Evolutionary conservation across 1,140 invertebrate genomes (phyloP), one percentile per base, ranked within the genome.

Genomic region (Ceratoteleas bidentatus): DNA sequence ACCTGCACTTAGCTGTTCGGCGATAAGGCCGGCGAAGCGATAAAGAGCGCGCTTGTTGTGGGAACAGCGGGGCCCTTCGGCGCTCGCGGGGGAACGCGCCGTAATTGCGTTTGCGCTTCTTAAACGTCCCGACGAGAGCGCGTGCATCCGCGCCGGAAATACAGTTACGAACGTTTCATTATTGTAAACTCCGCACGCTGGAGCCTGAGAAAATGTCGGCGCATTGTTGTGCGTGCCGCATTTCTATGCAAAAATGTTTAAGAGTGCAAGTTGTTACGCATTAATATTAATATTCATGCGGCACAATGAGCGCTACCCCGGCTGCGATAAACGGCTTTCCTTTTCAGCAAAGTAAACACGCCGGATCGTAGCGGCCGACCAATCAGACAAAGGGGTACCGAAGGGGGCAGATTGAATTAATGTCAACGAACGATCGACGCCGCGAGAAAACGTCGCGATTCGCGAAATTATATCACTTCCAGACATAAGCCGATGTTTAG

Each of bases 101-200:
- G 15, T 14, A 66, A 66, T 75, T 60, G 45, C 56, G 36, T 24
- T 0, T 13, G 38, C 43, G 13, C 54, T 24, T 45, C 40, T 66
- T 66, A 58, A 65, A 72, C 43, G 47, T 65, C 56, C 40, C 50
- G 61, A 74, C 53, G 58, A 43, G 54, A 38, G 60, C 11, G 50
- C 16, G 24, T 2, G 52, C 54, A 60, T 75, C 54, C 72, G 34
- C 45, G 47, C 72, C 72, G 72, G 72, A 75, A 66, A 32, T 66
- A 53, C 61, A 75, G 62, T 66, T 65, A 66, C 52, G 58, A 66
- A 66, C 61, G 54, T 75, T 66, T 66, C 61, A 75, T 65, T 75
- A 75, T 66, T 62, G 50, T 56, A 45, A 70, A 52, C 34, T 11
- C 47, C 40, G 40, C n/a, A 6, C n/a, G 52, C n/a, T 32, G 40